Evolutionary conservation across 2,797 vertebrate genomes (phyloP).

Genomic region (Cossypha caffra): DNA sequence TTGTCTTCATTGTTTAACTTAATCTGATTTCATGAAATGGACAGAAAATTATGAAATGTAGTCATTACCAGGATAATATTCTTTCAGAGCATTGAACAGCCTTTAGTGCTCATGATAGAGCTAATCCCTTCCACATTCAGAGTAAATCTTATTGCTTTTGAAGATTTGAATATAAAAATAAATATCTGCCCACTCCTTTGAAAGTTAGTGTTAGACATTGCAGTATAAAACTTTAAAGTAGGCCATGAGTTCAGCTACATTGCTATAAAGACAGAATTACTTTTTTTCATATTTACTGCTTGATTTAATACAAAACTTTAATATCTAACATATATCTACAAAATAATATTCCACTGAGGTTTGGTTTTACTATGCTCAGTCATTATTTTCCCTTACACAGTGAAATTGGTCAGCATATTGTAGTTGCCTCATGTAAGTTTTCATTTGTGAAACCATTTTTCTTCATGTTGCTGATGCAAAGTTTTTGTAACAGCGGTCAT

Average conservation of each 20-base stretch:
- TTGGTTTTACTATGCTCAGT: not conserved
- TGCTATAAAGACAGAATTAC: not conserved
- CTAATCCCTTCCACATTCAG: not conserved
- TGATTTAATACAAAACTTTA: not conserved
- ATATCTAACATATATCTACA: not conserved
- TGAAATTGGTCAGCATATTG: not conserved
- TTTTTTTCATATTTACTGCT: not conserved
- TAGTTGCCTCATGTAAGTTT: not conserved
- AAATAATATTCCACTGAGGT: not conserved
- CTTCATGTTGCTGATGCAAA: not conserved
- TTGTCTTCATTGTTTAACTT: not conserved
- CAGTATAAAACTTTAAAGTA: not conserved
- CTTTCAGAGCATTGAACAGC: not conserved
- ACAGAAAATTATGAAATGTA: not conserved
- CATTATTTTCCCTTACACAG: not conserved
- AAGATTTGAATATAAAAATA: not conserved
- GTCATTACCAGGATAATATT: not conserved
- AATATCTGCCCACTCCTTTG: not conserved
- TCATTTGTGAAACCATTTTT: slow-evolving; percentile 14
- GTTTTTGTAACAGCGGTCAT: not conserved
- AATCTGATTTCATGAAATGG: not conserved
- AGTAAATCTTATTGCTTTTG: not conserved
- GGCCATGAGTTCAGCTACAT: not conserved
- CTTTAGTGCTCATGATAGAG: not conserved
- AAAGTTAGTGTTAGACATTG: not conserved